A percentile compares a stretch with the other conserved stretches of the same genome.
Conservation (phyloP, 2,888 invertebrate species). For the Dicranocentrus wangi region DNA sequence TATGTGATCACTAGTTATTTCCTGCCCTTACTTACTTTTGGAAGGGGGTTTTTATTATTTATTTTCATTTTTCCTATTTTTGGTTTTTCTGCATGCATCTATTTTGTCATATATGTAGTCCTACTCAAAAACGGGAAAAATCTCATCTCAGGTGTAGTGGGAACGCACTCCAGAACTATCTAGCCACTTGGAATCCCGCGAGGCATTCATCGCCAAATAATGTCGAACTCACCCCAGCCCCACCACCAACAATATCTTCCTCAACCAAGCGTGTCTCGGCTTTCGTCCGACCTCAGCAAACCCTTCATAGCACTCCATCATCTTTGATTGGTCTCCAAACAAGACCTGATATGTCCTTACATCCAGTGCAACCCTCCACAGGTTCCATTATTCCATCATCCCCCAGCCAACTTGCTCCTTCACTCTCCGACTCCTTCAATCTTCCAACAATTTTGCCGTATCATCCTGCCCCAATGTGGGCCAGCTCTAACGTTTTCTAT, state of each 20-base stretch:
- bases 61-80: neutral
- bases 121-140: conserved; percentile 63
- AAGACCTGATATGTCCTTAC: conserved; percentile 25
- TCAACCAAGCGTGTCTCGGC: conserved; percentile 68
- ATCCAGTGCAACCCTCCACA: conserved; percentile 26
- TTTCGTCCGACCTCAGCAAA: conserved; percentile 72
- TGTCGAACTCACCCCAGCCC: neutral
- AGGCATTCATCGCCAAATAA: conserved; percentile 1
- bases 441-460: conserved; percentile 70
- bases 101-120: conserved; percentile 36
- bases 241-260: conserved; percentile 17
- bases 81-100: conserved; percentile 9
- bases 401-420: neutral
- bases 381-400: conserved; percentile 1
- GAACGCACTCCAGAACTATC: conserved; percentile 71
- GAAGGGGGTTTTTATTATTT: neutral
- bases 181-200: conserved; percentile 70
- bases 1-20: conserved; percentile 14
- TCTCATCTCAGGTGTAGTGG: conserved; percentile 68
- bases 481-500: conserved; percentile 72
- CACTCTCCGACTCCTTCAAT: conserved; percentile 47
- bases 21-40: too few relatives aligned
- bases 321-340: conserved; percentile 35
- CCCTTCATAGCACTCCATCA: conserved; percentile 45
- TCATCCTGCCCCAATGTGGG: conserved; percentile 72